These are phyloP conservation scores for Macrotus californicus DNA, from an alignment of 2,113 vertebrate species.

Conservation along the genomic window DNA sequence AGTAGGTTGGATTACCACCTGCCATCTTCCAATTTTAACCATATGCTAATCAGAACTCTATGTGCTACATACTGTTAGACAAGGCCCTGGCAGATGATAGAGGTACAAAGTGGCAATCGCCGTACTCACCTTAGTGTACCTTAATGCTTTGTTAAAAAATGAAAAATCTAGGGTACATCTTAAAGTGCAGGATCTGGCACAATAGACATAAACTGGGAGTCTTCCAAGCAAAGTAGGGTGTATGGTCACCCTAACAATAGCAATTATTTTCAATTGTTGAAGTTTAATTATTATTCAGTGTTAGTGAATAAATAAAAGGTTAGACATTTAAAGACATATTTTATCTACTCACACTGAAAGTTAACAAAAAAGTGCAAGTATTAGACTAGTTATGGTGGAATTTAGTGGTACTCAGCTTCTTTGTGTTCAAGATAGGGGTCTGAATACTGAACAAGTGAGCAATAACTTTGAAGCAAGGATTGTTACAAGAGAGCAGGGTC, in stretches of 20 bases:
- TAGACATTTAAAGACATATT: neutral
- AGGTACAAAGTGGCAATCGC: neutral
- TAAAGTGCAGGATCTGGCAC: neutral
- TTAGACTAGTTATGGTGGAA: neutral
- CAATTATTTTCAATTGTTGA: neutral
- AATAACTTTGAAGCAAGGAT: neutral
- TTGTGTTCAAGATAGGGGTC: neutral
- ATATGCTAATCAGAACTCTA: neutral
- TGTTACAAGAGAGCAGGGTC: neutral
- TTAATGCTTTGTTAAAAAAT: neutral
- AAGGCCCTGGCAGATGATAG: neutral
- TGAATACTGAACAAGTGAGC: neutral
- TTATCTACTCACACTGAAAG: neutral
- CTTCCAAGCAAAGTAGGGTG: neutral
- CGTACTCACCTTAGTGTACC: neutral
- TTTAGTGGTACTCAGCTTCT: neutral
- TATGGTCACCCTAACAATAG: neutral
- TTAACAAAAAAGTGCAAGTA: neutral
- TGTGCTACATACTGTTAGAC: neutral
- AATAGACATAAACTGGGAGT: neutral
- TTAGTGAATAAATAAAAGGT: neutral
- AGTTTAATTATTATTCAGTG: neutral
- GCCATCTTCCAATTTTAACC: neutral
- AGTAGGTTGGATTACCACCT: neutral
- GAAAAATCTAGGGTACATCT: neutral